These are phyloP conservation scores for Enteromius viviparus DNA, from an alignment of 2,797 vertebrate species.

Conservation along the genomic window DNA sequence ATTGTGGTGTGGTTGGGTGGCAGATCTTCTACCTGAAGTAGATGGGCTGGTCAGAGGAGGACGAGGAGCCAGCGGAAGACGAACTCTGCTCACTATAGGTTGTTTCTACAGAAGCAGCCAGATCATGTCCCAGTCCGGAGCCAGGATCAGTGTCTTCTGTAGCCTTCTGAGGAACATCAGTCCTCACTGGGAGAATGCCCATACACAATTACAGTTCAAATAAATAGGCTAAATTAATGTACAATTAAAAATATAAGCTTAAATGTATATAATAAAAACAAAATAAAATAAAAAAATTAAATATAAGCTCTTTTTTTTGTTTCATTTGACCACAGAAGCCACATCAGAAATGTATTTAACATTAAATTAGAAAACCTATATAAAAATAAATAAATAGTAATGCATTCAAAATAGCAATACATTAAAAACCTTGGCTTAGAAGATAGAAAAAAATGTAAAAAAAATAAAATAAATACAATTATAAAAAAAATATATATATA, in stretches of 20 bases:
- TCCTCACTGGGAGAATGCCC: slow-evolving; percentile 69
- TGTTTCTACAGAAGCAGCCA: slow-evolving; percentile 79
- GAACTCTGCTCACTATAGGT: slow-evolving; percentile 79
- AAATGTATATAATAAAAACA: not conserved
- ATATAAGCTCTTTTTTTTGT: too few relatives aligned
- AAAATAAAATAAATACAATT: too few relatives aligned
- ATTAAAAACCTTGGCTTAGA: too few relatives aligned
- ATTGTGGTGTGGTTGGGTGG: not conserved
- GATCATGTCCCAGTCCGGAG: slow-evolving; percentile 71
- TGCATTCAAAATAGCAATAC: too few relatives aligned
- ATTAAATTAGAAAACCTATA: too few relatives aligned
- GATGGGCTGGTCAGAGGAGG: slow-evolving; percentile 88
- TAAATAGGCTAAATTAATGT: not conserved
- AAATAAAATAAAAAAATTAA: not conserved
- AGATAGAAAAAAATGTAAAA: too few relatives aligned
- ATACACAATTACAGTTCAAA: not conserved
- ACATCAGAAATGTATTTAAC: too few relatives aligned
- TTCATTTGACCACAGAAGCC: too few relatives aligned
- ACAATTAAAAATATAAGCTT: not conserved
- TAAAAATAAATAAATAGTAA: too few relatives aligned
- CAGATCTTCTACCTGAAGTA: slow-evolving; percentile 84
- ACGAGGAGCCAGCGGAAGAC: slow-evolving; percentile 77
- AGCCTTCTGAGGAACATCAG: slow-evolving; percentile 70
- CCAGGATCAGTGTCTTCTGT: slow-evolving; percentile 70
- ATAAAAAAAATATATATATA: too few relatives aligned